Percentiles rank a stretch among this genome's conserved stretches.
Conservation (phyloP, 2,113 vertebrate species). For the Pterophyllum scalare region DNA sequence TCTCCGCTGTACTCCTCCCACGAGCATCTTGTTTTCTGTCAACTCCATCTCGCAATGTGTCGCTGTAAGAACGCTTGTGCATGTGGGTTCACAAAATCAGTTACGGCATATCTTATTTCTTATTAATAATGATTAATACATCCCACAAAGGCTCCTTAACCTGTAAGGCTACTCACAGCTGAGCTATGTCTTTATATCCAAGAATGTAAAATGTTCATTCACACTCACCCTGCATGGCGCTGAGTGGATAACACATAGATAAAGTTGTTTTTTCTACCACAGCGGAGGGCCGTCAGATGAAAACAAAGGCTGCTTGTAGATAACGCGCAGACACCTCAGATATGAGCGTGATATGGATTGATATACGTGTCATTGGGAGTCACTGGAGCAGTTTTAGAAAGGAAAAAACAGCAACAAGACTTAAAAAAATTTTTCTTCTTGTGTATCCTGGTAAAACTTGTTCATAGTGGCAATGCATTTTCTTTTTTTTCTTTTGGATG, state of each 20-base stretch:
- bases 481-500: neutral
- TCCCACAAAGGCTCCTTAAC: neutral
- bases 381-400: neutral
- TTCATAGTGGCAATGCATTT: neutral
- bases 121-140: neutral
- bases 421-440: too few relatives aligned
- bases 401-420: neutral
- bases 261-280: neutral
- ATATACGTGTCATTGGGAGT: neutral
- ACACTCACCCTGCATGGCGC: conserved; percentile 6
- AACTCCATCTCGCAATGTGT: too few relatives aligned
- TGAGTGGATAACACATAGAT: neutral
- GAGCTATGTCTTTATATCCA: conserved; percentile 31
- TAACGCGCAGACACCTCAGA: neutral
- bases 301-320: neutral
- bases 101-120: too few relatives aligned
- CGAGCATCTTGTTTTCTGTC: neutral
- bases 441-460: neutral
- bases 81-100: too few relatives aligned
- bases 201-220: conserved; percentile 21
- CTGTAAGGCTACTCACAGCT: neutral
- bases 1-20: too few relatives aligned
- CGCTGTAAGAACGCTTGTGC: neutral
- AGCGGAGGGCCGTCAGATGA: conserved; percentile 9
- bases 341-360: neutral